Base-by-base conservation (phyloP, 2,888 invertebrate genomes). In the Metopia argyrocephala region DNA sequence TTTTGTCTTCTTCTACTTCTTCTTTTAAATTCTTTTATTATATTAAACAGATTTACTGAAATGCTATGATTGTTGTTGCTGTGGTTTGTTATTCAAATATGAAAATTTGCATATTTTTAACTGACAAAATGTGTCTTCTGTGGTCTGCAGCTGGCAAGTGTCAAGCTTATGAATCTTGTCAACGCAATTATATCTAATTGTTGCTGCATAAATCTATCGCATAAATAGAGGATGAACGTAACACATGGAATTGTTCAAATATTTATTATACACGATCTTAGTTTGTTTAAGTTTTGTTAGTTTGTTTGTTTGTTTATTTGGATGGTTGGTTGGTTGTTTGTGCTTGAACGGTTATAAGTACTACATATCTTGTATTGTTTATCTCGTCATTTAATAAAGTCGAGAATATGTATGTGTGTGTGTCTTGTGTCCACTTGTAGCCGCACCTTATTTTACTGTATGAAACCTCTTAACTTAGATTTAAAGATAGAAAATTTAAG, bases 111-210 rank as follows among this genome's bases (percentile, higher is more conserved):
- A 78, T 78, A 68, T 73, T 61, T 78, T 48, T 54, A 54, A 66
- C 23, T 61, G 78, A 66, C 54, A 78, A 79, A 74, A 74, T 57
- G 70, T 78, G 69, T 69, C 74, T 74, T 74, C 45, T 59, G 28
- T 79, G 75, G 65, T 73, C 78, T 70, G 79, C 79, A 79, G 79
- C 79, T 79, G 79, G 79, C 75, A 79, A 79, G 79, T 79, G 79
- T 79, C 79, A 79, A 75, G 75, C 75, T 75, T 79, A 75, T 79
- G 79, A 79, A 79, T 79, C 75, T 70, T 75, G 75, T 79, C 79
- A 79, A 79, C 79, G 79, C 79, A 79, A 79, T 79, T 79, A 79
- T 75, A 79, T 79, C 75, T 79, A 79, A 79, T 79, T 79, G 79
- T 70, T 75, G 79, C 79, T 79, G 75, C 79, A 79, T 79, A 79